phyloP scores from a whole-genome alignment of 2,113 vertebrate genomes.

The Nesoenas mayeri region DNA sequence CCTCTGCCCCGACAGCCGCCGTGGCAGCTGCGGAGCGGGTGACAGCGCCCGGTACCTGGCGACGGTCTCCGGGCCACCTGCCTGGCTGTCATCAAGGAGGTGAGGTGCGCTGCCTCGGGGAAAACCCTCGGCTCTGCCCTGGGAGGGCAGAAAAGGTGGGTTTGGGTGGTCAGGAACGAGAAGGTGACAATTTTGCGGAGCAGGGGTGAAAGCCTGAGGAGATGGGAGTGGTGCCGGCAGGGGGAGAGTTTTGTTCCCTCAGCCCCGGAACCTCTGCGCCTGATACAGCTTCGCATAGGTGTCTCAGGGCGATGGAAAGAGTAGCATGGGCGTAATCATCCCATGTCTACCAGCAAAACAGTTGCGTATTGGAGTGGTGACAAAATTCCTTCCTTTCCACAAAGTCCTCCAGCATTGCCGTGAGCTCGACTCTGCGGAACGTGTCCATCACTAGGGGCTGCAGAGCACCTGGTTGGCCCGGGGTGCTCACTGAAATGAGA shows the following conservation, averaged over 20 bases:
- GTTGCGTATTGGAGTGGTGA: neutral
- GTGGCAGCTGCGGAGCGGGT: neutral
- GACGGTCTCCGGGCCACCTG: neutral
- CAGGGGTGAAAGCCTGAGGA: neutral
- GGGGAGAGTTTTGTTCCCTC: neutral
- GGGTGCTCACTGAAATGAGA: neutral
- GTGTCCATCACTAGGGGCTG: neutral
- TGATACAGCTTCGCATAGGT: neutral
- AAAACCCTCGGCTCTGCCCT: neutral
- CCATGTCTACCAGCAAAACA: neutral
- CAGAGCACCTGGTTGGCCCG: slow-evolving; percentile 22
- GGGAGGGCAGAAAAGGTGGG: neutral
- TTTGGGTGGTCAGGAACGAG: neutral
- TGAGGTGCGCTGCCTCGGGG: neutral
- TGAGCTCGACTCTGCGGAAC: neutral
- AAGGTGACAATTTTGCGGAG: neutral
- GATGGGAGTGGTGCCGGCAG: neutral
- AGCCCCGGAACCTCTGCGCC: neutral
- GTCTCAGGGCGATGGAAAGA: neutral
- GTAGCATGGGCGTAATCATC: fast-evolving
- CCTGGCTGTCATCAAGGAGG: neutral
- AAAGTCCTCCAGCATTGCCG: neutral
- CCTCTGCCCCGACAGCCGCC: neutral
- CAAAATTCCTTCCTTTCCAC: neutral
- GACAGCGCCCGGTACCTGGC: neutral